Percentiles rank a stretch among this genome's conserved stretches.
These are phyloP conservation scores for Felis chaus DNA, from an alignment of 2,113 vertebrate species.

Conservation along the genomic window DNA sequence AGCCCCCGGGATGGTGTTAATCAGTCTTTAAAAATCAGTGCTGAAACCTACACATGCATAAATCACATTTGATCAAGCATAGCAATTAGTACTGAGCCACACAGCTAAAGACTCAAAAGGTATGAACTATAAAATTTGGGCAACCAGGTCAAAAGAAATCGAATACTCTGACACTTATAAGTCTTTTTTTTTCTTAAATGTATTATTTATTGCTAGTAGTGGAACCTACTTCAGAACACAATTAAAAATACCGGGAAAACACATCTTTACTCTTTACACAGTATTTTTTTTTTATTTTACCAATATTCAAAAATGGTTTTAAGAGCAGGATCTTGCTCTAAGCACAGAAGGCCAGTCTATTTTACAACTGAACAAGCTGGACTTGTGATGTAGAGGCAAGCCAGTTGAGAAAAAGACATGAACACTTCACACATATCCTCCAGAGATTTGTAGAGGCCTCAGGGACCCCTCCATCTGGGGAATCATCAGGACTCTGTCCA, in stretches of 20 bases:
- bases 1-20: background rate
- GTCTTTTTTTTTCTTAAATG: background rate
- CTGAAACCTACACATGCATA: background rate
- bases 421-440: background rate
- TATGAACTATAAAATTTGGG: background rate
- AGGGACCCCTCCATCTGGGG: background rate
- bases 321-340: background rate
- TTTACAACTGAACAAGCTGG: background rate
- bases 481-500: background rate
- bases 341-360: background rate
- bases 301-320: background rate
- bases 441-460: background rate
- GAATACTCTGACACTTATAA: background rate
- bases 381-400: background rate
- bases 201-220: background rate
- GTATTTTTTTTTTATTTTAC: background rate
- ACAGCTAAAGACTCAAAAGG: background rate
- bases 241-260: background rate
- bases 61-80: constrained; percentile 28
- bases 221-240: background rate
- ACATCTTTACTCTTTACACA: background rate
- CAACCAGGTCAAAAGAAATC: background rate
- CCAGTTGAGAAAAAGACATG: background rate
- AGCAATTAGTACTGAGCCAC: background rate
- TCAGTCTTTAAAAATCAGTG: constrained; percentile 31